These are phyloP conservation scores for Tinamus guttatus DNA, from an alignment of 2,113 vertebrate species.

Conservation along the genomic window DNA sequence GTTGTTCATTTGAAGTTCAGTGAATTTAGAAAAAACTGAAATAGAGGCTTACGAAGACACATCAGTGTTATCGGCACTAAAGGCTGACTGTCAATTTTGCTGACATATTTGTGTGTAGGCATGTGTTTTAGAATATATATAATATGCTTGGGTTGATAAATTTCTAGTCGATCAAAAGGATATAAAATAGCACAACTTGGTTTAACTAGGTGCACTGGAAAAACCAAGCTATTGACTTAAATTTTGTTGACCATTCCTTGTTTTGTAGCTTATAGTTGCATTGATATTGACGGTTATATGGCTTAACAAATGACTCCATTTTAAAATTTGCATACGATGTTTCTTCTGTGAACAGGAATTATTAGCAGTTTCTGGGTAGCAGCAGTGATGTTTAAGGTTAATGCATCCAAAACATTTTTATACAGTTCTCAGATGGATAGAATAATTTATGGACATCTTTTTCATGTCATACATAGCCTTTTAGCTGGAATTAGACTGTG, in stretches of 20 bases:
- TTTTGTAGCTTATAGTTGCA: constrained; percentile 12
- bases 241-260: constrained; percentile 37
- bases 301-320: constrained; percentile 37
- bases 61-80: background rate
- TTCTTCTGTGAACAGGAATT: constrained; percentile 20
- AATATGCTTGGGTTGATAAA: constrained; percentile 14
- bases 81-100: background rate
- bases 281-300: background rate
- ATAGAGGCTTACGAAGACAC: background rate
- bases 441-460: background rate
- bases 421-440: background rate
- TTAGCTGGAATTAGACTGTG: background rate
- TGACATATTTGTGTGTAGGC: background rate
- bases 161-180: constrained; percentile 21
- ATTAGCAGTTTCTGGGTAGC: constrained; percentile 24
- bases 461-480: background rate
- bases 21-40: background rate
- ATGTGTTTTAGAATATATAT: background rate
- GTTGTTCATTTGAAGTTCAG: background rate
- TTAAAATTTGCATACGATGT: background rate
- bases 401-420: background rate
- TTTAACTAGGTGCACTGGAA: constrained; percentile 32
- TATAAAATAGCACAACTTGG: background rate
- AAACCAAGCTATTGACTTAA: constrained; percentile 7
- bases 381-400: constrained; percentile 14